phyloP scores from a whole-genome alignment of 2,888 invertebrate genomes.

The Crepidodera aurea region DNA sequence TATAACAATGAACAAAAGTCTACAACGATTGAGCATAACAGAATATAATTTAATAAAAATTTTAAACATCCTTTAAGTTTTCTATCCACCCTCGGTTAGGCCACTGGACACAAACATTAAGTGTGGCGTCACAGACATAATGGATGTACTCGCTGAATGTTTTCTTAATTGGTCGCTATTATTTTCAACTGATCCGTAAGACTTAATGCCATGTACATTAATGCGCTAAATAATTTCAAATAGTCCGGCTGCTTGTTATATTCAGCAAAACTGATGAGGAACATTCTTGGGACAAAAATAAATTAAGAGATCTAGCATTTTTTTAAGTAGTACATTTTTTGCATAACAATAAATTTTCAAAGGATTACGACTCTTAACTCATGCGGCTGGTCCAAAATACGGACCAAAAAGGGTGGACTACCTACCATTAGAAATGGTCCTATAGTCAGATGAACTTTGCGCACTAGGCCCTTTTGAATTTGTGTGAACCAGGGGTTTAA shows the following conservation, averaged over 20 bases:
- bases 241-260: neutral
- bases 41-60: too few relatives aligned
- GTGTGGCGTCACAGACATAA: constrained; percentile 42
- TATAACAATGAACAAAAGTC: too few relatives aligned
- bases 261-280: neutral
- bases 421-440: too few relatives aligned
- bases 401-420: too few relatives aligned
- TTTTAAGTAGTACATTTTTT: too few relatives aligned
- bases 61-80: too few relatives aligned
- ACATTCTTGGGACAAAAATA: neutral
- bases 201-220: constrained; percentile 42
- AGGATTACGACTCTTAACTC: neutral
- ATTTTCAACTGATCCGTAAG: constrained; percentile 40
- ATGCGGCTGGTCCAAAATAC: too few relatives aligned
- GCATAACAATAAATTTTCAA: neutral
- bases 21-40: too few relatives aligned
- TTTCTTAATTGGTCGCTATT: constrained; percentile 48
- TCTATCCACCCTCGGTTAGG: neutral
- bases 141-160: constrained; percentile 47
- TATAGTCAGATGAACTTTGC: too few relatives aligned
- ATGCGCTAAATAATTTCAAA: constrained; percentile 20
- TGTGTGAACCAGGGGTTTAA: too few relatives aligned
- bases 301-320: too few relatives aligned
- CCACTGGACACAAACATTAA: constrained; percentile 35
- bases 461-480: too few relatives aligned